Base-by-base conservation (phyloP, 2,888 invertebrate species). In the Polydesmus complanatus region DNA sequence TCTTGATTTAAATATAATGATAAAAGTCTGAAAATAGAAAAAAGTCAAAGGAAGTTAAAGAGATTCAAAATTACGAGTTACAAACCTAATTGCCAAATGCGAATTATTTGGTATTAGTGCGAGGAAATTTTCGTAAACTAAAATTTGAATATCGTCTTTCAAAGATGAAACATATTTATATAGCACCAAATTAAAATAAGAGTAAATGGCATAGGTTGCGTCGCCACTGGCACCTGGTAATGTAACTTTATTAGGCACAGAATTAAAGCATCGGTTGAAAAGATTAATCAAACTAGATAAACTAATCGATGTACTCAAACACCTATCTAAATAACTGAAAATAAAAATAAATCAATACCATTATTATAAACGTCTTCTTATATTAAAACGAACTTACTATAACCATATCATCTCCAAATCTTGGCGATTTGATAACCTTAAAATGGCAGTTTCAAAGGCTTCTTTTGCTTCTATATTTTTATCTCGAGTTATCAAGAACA, bases 401-500 rank as follows among this genome's bases (percentile, higher is more conserved):
- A 55, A 26, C 60, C 60, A 60, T 5, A 55, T 49, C 25, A 48
- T 37, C 49, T 60, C 48, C 14, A 60, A 26, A 55, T 60, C 55
- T 2, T 47, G 47, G 1, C 37, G 23, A 23, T 27, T 18, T 1
- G 55, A 54, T 18, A 60, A 37, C n/a, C 55, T 18, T 11, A 55
- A 23, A 21, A 60, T 47, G 55, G 60, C 60, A 54, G 54, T 54
- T 55, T 60, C 60, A 23, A 54, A 60, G 1, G 25, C 19, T 22
- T 54, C 60, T 25, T 49, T 54, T 2, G 26, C 60, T n/a, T 54
- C 60, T 3, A n/a, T 18, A 52, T n/a, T 27, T 27, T 27, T 26
- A 27, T 52, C 53, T 53, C 53, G 27, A 21, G 58, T 53, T 27
- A 19, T 11, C 51, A 51, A 51, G 8, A 8, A 51, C n/a, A 51